Evolutionary conservation across 2,113 vertebrate species (phyloP), one percentile per base, ranked within the genome.

Genomic region (Mola mola): DNA sequence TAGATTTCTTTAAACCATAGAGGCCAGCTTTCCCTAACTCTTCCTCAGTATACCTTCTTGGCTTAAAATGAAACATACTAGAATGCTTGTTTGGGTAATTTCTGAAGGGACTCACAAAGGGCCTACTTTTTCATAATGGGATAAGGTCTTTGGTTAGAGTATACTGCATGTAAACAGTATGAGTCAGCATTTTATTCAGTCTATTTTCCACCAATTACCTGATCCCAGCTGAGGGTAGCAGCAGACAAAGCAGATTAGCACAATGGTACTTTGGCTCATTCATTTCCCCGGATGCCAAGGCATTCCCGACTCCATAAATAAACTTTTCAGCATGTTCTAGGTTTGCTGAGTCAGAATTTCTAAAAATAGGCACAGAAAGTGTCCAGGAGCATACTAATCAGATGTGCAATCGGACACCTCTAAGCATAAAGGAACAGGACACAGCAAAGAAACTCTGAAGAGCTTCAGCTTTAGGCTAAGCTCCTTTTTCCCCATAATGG

Each of bases 301-400:
- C 59, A 40, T 62, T 76, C 56, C 74, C 67, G 36, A 20, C 3
- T 29, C 33, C 51, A 69, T 71, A 68, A 75, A 79, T 79, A 78
- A 57, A 46, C 56, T 29, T 44, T 53, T 62, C 58, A 62, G 26
- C 43, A 19, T 73, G 31, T 52, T 68, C 26, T 51, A 38, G 61
- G 34, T 66, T 55, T 56, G 47, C 66, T 52, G 63, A 61, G 66
- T 72, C 38, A 52, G 64, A 67, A 44, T 66, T 79, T 55, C 80
- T 43, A 50, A 71, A 82, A 82, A 78, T 80, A 87, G 60, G 38
- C 48, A 21, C 36, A 58, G 48, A 42, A 55, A 78, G 58, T 33
- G 47, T 66, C 43, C 51, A 41, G 51, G 47, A 48, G 66, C 36
- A 66, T 66, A 62, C 42, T 77, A 56, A 79, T 84, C 28, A 77